Evolutionary conservation across 2,797 vertebrate species (phyloP), one percentile per base, ranked within the genome.

Genomic region (Salmo trutta): DNA sequence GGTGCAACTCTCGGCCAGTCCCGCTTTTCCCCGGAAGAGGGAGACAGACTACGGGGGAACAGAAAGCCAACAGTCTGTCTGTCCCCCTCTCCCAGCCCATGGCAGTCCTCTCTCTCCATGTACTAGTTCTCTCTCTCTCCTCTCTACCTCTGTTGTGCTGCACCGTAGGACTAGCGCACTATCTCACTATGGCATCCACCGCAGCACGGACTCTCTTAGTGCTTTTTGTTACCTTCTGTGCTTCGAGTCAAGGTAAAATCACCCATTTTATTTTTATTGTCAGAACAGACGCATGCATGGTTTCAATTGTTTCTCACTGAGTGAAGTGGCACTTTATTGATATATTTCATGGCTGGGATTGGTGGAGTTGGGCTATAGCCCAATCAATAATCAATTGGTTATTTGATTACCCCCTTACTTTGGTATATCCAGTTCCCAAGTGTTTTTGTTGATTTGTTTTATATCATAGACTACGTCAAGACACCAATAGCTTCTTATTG

Each of bases 151-250:
- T 90, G 91, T 74, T 87, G 86, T 88, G 75, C 79, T 79, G 72
- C 77, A 82, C 81, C 83, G 70, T 86, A 83, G 84, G 86, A 88
- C 81, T 33, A 82, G 77, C 83, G 83, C 91, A 79, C 85, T 91
- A 91, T 88, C 75, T 89, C 88, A 91, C 89, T 76, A 95, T 95
- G 94, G 88, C 92, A 91, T 83, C 90, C 88, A 82, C 88, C 83
- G 88, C 92, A 90, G 91, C 91, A 89, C 90, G 92, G 90, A 93
- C 92, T 85, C 90, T 95, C 73, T 85, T 94, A 78, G 90, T 89
- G 82, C 88, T 95, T 83, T 47, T 47, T 10, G 74, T 95, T 19
- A 87, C 91, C 36, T 90, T 95, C 82, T 91, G 90, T 84, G 83
- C 91, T 86, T 84, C 92, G 31, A 88, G 80, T 78, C 86, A 92